Conservation (phyloP, 2,888 invertebrate species). For the Exephanes ischioxanthus region DNA sequence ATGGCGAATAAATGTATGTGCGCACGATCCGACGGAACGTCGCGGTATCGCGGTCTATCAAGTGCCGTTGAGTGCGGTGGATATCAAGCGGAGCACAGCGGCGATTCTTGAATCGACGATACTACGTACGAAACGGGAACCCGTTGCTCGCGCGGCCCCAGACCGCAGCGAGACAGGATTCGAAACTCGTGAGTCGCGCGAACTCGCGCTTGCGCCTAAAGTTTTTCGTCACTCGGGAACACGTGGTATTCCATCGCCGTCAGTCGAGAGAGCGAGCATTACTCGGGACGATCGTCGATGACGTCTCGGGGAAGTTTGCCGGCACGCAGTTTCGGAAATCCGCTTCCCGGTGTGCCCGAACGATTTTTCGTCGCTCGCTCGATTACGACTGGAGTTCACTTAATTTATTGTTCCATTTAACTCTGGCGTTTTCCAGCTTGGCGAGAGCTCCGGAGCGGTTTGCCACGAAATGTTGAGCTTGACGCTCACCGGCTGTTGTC, state of each 20-base stretch:
- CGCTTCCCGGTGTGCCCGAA: not conserved
- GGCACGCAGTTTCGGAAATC: not conserved
- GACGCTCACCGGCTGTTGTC: too few relatives aligned
- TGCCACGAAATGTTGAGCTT: too few relatives aligned
- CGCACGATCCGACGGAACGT: not conserved
- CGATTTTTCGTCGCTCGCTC: not conserved
- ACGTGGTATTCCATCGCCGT: conserved; percentile 57
- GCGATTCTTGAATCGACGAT: conserved; percentile 52
- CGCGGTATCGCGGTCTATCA: conserved; percentile 20
- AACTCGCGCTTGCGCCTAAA: conserved; percentile 75
- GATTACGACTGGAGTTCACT: not conserved
- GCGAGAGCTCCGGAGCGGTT: not conserved
- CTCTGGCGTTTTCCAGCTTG: not conserved
- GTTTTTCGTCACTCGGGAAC: conserved; percentile 65
- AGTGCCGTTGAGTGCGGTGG: conserved; percentile 29
- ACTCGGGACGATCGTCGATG: not conserved
- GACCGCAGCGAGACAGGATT: conserved; percentile 71
- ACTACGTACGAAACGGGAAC: conserved; percentile 40
- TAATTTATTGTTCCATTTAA: not conserved
- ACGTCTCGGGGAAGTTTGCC: not conserved
- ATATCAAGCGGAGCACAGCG: conserved; percentile 36
- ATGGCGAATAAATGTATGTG: not conserved
- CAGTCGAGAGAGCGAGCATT: conserved; percentile 9
- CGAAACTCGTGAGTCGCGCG: conserved; percentile 73
- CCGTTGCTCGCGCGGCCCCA: conserved; percentile 32